These are phyloP conservation scores for Cyprinella venusta DNA, from an alignment of 2,797 vertebrate species.

Conservation along the genomic window DNA sequence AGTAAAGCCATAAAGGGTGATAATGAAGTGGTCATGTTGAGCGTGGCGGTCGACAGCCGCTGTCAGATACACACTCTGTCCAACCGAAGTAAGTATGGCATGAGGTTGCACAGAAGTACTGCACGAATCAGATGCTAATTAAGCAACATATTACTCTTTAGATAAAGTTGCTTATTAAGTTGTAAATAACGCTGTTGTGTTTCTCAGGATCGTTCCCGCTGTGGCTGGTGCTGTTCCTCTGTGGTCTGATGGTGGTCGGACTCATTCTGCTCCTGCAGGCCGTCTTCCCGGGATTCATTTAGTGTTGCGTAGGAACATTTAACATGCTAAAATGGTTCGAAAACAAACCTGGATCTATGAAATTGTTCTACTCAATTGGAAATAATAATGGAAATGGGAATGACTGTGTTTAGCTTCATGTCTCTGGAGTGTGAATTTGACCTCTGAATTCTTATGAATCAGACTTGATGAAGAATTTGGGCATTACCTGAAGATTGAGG, in stretches of 20 bases:
- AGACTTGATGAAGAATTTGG: constrained; percentile 37
- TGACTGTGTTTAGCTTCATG: constrained; percentile 17
- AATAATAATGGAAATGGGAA: constrained; percentile 18
- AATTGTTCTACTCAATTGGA: constrained; percentile 27
- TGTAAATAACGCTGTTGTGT: neutral
- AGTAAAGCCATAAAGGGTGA: constrained; percentile 79
- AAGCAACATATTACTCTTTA: neutral
- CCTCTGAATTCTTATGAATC: constrained; percentile 32
- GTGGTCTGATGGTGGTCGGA: constrained; percentile 81
- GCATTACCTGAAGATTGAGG: neutral
- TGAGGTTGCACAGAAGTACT: neutral
- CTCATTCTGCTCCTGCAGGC: constrained; percentile 85
- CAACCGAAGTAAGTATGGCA: constrained; percentile 81
- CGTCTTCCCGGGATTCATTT: constrained; percentile 82
- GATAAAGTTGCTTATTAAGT: neutral
- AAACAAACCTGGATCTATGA: constrained; percentile 6
- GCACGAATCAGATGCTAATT: no score
- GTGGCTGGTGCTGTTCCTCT: constrained; percentile 88
- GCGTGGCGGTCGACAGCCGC: constrained; percentile 94
- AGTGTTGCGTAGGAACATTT: constrained; percentile 47
- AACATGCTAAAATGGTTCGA: constrained; percentile 23
- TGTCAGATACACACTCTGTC: constrained; percentile 89
- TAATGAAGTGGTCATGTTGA: constrained; percentile 89
- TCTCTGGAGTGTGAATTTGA: constrained; percentile 31
- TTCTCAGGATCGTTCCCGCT: constrained; percentile 84